phyloP scores from a whole-genome alignment of 2,797 vertebrate genomes.

The Pangasius mekongensis region DNA sequence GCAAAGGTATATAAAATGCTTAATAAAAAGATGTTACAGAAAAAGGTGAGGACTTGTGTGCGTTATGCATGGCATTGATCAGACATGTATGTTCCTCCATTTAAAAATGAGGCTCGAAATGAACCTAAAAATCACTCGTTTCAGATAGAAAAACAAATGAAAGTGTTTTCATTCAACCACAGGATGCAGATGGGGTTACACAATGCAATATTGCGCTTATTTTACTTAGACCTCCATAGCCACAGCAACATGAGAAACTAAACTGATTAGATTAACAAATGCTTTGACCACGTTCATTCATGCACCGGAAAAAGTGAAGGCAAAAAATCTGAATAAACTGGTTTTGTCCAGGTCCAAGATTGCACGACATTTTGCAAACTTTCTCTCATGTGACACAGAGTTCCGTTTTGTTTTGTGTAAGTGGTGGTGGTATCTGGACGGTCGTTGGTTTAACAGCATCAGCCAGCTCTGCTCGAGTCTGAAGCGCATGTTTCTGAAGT shows the following conservation, averaged over 20 bases:
- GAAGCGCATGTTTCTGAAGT: neutral
- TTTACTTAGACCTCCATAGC: neutral
- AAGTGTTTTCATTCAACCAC: neutral
- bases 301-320: neutral
- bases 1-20: conserved; percentile 59
- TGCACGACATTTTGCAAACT: neutral
- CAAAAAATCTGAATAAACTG: neutral
- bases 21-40: conserved; percentile 58
- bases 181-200: neutral
- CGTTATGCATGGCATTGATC: conserved; percentile 38
- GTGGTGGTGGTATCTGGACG: neutral
- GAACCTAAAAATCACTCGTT: neutral
- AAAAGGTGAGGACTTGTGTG: conserved; percentile 45
- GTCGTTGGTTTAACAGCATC: conserved; percentile 1
- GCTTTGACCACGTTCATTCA: neutral
- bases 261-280: neutral
- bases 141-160: neutral
- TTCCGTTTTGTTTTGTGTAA: neutral
- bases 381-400: neutral
- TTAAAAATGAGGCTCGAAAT: conserved; percentile 37
- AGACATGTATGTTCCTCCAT: conserved; percentile 32
- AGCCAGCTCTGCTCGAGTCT: neutral
- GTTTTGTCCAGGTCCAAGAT: neutral
- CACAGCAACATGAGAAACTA: neutral
- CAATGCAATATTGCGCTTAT: neutral